Evolutionary conservation across 2,113 vertebrate genomes (phyloP).

Genomic region (Pseudopodoces humilis): DNA sequence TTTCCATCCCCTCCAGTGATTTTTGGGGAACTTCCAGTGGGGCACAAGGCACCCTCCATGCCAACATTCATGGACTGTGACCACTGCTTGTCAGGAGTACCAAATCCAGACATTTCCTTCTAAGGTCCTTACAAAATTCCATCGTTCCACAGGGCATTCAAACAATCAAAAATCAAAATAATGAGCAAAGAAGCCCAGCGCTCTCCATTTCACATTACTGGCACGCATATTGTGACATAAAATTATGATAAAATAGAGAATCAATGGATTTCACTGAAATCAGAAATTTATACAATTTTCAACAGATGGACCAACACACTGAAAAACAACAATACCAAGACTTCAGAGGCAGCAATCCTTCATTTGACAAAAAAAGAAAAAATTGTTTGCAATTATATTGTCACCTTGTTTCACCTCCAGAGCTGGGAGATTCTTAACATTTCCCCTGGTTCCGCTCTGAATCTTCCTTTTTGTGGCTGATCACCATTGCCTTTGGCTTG

Average conservation of each 20-base stretch:
- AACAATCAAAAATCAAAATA: neutral
- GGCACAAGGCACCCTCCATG: neutral
- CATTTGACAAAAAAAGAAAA: neutral
- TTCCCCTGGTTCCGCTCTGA: neutral
- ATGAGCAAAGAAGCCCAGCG: neutral
- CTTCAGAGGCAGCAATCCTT: neutral
- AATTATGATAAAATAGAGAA: neutral
- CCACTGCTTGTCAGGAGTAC: neutral
- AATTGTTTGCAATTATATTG: neutral
- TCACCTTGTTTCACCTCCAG: neutral
- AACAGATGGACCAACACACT: neutral
- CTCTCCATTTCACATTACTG: neutral
- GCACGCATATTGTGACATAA: neutral
- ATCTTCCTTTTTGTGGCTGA: neutral
- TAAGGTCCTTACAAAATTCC: neutral
- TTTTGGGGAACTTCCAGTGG: neutral
- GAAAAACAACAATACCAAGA: neutral
- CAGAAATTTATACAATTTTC: neutral
- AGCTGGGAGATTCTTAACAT: neutral
- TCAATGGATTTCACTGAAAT: neutral
- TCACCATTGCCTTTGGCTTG: neutral
- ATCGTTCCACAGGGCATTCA: neutral
- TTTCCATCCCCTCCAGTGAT: neutral
- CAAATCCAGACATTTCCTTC: neutral
- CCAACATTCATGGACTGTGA: neutral